These are phyloP conservation scores for Cotesia glomerata DNA, from an alignment of 1,140 invertebrate genomes.

Conservation along the genomic window DNA sequence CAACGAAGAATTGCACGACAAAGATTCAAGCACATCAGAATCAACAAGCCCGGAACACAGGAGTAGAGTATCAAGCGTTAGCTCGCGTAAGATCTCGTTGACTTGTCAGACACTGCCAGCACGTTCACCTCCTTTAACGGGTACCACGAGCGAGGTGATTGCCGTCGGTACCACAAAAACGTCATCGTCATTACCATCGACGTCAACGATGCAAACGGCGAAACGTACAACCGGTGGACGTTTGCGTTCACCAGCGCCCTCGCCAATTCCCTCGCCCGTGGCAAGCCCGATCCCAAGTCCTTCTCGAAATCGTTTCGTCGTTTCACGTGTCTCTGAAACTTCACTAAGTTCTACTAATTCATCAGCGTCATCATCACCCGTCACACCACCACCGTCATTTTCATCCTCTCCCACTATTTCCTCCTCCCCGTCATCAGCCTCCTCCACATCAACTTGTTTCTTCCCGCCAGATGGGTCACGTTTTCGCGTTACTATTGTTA, in stretches of 20 bases:
- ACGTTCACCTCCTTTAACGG: conserved; percentile 44
- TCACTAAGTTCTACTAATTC: conserved; percentile 52
- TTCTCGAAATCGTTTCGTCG: conserved; percentile 67
- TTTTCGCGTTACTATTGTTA: conserved; percentile 48
- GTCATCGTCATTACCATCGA: conserved; percentile 33
- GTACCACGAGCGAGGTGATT: neutral
- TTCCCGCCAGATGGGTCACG: conserved; percentile 36
- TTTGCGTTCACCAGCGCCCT: conserved; percentile 72
- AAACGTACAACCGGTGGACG: conserved; percentile 64
- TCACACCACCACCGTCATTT: conserved; percentile 40
- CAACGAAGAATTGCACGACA: conserved; percentile 58
- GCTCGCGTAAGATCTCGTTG: conserved; percentile 70
- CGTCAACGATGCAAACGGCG: conserved; percentile 43
- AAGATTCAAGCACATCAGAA: conserved; percentile 52
- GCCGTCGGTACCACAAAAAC: conserved; percentile 14
- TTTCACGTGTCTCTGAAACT: conserved; percentile 65
- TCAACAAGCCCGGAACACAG: conserved; percentile 49
- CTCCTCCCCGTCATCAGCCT: neutral
- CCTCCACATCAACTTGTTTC: conserved; percentile 31
- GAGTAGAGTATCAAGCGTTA: conserved; percentile 60
- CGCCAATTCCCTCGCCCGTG: conserved; percentile 72
- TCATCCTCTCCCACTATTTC: conserved; percentile 32
- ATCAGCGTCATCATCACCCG: conserved; percentile 44
- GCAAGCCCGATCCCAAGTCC: conserved; percentile 70
- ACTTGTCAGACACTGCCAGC: conserved; percentile 65